Conservation (phyloP, 1,140 invertebrate species). For the Drosophila teissieri region DNA sequence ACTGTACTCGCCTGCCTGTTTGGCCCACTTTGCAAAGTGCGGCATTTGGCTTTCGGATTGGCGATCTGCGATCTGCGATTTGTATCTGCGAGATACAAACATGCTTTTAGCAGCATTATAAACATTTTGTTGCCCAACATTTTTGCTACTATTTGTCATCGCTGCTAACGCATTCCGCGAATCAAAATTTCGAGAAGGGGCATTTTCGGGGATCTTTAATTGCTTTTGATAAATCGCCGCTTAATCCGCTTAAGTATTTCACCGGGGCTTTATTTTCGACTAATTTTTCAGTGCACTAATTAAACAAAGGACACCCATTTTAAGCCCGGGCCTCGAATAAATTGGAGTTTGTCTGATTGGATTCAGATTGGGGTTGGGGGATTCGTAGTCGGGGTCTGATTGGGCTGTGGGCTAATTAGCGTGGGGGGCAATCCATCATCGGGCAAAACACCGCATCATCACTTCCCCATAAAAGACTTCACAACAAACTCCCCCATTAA, state of each 20-base stretch:
- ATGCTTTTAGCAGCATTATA: conserved; percentile 83
- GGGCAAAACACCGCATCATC: conserved; percentile 54
- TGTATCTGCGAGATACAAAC: conserved; percentile 74
- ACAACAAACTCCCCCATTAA: conserved; percentile 58
- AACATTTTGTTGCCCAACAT: conserved; percentile 80
- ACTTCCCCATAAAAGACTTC: conserved; percentile 38
- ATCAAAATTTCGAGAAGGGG: conserved; percentile 54
- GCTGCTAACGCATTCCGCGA: conserved; percentile 70
- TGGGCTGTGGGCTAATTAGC: conserved; percentile 62
- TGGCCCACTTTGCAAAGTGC: conserved; percentile 59
- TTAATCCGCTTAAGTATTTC: conserved; percentile 78
- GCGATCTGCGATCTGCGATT: conserved; percentile 72
- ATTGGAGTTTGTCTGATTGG: conserved; percentile 65
- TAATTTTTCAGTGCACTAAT: conserved; percentile 80
- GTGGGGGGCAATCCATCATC: conserved; percentile 62
- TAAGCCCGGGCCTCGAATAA: conserved; percentile 70
- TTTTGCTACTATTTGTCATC: conserved; percentile 83
- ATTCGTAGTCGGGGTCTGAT: conserved; percentile 1
- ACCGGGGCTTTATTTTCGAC: conserved; percentile 26
- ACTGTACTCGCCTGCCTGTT: conserved; percentile 6
- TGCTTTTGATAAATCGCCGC: conserved; percentile 82
- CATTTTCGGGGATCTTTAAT: conserved; percentile 69
- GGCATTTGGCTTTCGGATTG: conserved; percentile 23
- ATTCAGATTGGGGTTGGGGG: background rate
- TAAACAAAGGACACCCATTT: conserved; percentile 79